Evolutionary conservation across 2,888 invertebrate species (phyloP), one percentile per base, ranked within the genome.

Genomic region (Podabrus alpinus): DNA sequence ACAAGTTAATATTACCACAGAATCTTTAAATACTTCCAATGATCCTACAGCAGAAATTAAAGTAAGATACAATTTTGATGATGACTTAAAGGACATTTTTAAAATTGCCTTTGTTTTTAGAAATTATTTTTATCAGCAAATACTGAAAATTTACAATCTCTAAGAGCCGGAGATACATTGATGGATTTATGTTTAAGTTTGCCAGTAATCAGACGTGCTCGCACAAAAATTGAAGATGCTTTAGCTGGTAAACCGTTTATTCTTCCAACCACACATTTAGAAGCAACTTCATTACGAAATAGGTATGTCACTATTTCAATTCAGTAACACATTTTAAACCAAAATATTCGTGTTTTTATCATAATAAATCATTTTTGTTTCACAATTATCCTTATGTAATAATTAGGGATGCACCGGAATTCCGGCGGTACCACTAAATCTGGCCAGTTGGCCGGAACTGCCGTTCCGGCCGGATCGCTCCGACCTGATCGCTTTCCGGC

Each of bases 161-260:
- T 96, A 77, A 92, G 95, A 81, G 97, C 95, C 0, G 95, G 95
- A 24, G 92, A 95, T 81, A 92, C 93, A 11, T 88, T 97, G 72
- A 89, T 97, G 60, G 94, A 95, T 82, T 92, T 96, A 79, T 97
- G 97, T 85, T 89, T 94, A 3, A 92, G 92, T 77, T 89, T 97
- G 83, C 94, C 95, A 0, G 89, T 92, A 78, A 88, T 94, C 59
- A 90, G 89, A 75, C 89, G 91, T 77, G 93, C 92, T 79, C 89
- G 91, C 75, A 86, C 88, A 71, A 91, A 92, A 84, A 91, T 91
- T 80, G 90, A 90, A 82, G 91, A 91, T 66, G 91, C 92, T 61
- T 88, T 89, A 84, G 92, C 89, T 83, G 94, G 92, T 85, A 95
- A 90, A 86, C 90, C 88, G 75, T 92, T 90, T 76, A 92, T 88